Percentiles rank a stretch among this genome's conserved stretches.
phyloP scores from a whole-genome alignment of 2,797 vertebrate genomes.

The Tauraco hartlaubi region DNA sequence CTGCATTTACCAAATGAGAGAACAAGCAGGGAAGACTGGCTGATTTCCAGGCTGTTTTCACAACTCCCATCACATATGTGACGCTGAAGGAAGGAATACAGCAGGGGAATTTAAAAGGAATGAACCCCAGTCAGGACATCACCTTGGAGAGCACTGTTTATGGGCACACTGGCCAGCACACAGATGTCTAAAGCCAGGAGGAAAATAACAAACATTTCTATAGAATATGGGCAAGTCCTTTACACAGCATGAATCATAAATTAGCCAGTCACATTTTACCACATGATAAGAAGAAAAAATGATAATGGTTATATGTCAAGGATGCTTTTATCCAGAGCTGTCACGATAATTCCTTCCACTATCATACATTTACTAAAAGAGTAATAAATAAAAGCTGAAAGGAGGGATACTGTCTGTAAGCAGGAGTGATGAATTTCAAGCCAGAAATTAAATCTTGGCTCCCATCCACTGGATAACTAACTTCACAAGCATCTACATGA shows the following conservation, averaged over 20 bases:
- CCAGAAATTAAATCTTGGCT: not conserved
- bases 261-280: not conserved
- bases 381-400: slow-evolving; percentile 1
- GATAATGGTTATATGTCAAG: not conserved
- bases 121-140: not conserved
- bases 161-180: not conserved
- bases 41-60: not conserved
- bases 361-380: not conserved
- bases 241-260: not conserved
- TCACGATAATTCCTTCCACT: not conserved
- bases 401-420: not conserved
- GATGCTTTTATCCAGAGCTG: not conserved
- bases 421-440: not conserved
- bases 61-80: not conserved
- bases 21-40: not conserved
- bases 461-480: not conserved
- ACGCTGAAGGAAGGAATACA: not conserved
- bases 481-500: not conserved
- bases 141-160: not conserved
- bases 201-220: not conserved
- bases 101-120: not conserved
- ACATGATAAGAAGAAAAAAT: not conserved
- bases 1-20: not conserved
- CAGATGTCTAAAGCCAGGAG: not conserved
- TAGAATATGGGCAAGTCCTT: not conserved